Evolutionary conservation across 37 sponge, comb jelly and placozoan genomes (phyloP).

Genomic region (Geodia barretti): DNA sequence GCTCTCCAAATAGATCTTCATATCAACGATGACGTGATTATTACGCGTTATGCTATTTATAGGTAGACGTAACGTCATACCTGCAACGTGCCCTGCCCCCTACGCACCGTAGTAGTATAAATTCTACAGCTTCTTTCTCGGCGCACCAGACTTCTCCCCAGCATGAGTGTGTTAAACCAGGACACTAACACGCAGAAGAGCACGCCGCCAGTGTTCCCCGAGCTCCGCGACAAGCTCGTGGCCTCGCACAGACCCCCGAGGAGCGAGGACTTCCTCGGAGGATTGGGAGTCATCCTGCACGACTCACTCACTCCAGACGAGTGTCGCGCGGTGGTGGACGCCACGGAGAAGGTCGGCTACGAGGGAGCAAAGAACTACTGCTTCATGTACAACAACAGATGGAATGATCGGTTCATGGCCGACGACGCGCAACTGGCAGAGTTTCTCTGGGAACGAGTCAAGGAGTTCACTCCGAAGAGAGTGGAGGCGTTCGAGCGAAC

Average conservation of each 20-base stretch:
- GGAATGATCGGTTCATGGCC: conserved; percentile 78
- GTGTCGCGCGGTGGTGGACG: conserved; percentile 61
- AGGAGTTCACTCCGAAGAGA: conserved; percentile 42
- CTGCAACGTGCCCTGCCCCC: too few relatives aligned
- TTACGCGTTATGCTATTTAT: not conserved
- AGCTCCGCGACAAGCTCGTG: conserved; percentile 4
- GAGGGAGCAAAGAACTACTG: conserved; percentile 74
- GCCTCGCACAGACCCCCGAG: not conserved
- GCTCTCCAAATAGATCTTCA: not conserved
- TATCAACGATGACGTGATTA: not conserved
- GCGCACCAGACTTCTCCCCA: too few relatives aligned
- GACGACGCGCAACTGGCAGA: conserved; percentile 68
- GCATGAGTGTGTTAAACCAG: too few relatives aligned
- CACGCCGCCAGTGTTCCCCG: conserved; percentile 30
- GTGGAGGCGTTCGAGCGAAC: conserved; percentile 4
- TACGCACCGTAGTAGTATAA: too few relatives aligned
- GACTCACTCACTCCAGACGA: conserved; percentile 52
- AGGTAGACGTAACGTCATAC: too few relatives aligned
- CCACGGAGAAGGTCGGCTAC: conserved; percentile 66
- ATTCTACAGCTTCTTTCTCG: too few relatives aligned
- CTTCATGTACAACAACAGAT: conserved; percentile 53
- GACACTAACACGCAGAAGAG: not conserved
- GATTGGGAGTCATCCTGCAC: conserved; percentile 55
- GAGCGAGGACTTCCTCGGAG: conserved; percentile 23
- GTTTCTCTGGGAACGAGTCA: conserved; percentile 80